Evolutionary conservation across 35 echinoderm and acorn worm genomes (phyloP).

Genomic region (Heliocidaris erythrogramma): DNA sequence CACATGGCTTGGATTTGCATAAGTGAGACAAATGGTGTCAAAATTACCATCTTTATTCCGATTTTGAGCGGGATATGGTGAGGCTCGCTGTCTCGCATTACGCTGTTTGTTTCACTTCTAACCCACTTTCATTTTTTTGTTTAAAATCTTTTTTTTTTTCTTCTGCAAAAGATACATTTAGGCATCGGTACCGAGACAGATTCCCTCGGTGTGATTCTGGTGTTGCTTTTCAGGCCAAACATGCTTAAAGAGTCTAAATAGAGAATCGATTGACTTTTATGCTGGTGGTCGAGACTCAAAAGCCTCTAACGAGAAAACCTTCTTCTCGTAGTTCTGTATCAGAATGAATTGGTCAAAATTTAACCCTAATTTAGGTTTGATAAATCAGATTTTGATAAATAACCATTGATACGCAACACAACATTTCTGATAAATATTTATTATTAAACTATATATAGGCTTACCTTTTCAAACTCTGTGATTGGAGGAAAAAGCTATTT

Average conservation of each 20-base stretch:
- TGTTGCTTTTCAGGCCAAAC: not conserved
- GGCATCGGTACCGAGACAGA: not conserved
- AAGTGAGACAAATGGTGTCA: constrained; percentile 37
- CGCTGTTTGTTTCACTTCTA: constrained; percentile 2
- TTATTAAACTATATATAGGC: no score
- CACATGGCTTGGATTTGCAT: constrained; percentile 35
- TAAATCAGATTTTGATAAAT: not conserved
- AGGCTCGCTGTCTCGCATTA: not conserved
- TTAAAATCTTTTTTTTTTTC: not conserved
- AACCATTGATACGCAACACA: no score
- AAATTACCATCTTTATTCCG: constrained; percentile 32
- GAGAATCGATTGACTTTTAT: not conserved
- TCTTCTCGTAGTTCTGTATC: not conserved
- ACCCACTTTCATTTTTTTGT: not conserved
- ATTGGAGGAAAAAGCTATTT: no score
- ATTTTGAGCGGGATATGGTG: not conserved
- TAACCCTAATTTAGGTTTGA: no score
- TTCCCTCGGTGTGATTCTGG: not conserved
- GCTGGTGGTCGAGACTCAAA: not conserved
- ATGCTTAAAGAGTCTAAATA: not conserved
- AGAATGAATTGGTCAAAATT: no score
- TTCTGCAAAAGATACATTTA: not conserved
- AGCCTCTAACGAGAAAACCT: not conserved
- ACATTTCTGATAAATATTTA: no score
- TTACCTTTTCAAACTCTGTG: no score